Percentiles rank a stretch among this genome's conserved stretches.
Conservation (phyloP, 2,113 vertebrate species). For the Podarcis muralis region DNA sequence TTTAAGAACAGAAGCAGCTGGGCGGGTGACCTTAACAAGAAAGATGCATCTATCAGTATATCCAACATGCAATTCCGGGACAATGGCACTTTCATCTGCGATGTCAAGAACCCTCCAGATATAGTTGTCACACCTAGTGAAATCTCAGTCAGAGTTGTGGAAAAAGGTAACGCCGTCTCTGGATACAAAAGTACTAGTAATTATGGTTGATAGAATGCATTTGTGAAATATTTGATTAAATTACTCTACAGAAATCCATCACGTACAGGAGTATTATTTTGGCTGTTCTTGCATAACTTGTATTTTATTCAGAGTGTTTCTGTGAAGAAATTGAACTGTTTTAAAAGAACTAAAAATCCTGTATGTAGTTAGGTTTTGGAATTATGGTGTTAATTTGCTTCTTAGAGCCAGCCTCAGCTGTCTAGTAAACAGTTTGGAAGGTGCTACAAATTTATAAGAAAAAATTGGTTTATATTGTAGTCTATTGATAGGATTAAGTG, state of each 20-base stretch:
- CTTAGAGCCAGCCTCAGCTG: no score
- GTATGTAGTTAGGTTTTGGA: no score
- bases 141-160: constrained; percentile 86
- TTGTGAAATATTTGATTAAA: not conserved
- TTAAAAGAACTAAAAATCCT: no score
- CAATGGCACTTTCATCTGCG: constrained; percentile 91
- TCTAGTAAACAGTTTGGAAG: no score
- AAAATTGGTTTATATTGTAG: no score
- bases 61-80: constrained; percentile 86
- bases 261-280: not conserved
- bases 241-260: not conserved
- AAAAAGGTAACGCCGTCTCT: constrained; percentile 81
- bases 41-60: constrained; percentile 89
- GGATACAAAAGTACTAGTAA: not conserved
- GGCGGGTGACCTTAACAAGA: constrained; percentile 91
- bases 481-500: no score
- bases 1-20: constrained; percentile 87
- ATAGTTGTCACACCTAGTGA: constrained; percentile 80
- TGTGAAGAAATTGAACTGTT: not conserved
- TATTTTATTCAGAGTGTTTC: not conserved
- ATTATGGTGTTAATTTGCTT: no score
- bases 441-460: no score
- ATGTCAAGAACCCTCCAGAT: constrained; percentile 92
- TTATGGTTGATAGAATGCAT: not conserved
- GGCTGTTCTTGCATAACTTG: not conserved